phyloP scores from a whole-genome alignment of 2,888 invertebrate species.

The Corythucha ciliata region DNA sequence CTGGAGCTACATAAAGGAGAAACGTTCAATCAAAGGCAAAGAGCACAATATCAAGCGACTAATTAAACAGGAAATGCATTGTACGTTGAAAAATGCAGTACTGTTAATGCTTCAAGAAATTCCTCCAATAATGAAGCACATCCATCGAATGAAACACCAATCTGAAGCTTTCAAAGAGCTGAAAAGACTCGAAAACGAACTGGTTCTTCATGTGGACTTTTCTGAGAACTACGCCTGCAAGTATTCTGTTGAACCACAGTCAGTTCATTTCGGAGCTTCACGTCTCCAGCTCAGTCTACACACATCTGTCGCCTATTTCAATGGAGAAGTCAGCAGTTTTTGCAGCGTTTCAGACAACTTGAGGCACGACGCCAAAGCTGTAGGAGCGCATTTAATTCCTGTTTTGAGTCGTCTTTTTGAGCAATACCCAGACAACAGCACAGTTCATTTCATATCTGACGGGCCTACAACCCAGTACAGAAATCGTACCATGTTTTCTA shows the following conservation, averaged over 20 bases:
- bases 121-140: neutral
- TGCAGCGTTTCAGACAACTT: conserved; percentile 18
- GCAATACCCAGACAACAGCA: conserved; percentile 9
- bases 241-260: neutral
- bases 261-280: conserved; percentile 10
- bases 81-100: neutral
- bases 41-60: neutral
- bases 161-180: neutral
- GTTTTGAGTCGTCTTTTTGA: conserved; percentile 7
- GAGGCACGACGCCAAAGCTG: conserved; percentile 17
- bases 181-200: neutral
- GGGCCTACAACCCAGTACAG: conserved; percentile 20
- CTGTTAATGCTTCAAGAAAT: too few species aligned
- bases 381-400: conserved; percentile 22
- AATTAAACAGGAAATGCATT: neutral
- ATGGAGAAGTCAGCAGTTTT: too few species aligned
- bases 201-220: conserved; percentile 9
- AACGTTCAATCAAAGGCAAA: conserved; percentile 3
- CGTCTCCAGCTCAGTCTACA: conserved; percentile 6
- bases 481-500: conserved; percentile 9
- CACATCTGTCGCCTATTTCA: conserved; percentile 1
- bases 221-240: conserved; percentile 10
- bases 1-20: conserved; percentile 2
- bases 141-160: neutral
- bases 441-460: conserved; percentile 19